Base-by-base conservation (phyloP, 2,888 invertebrate species). In the Diachrysia chrysitis region DNA sequence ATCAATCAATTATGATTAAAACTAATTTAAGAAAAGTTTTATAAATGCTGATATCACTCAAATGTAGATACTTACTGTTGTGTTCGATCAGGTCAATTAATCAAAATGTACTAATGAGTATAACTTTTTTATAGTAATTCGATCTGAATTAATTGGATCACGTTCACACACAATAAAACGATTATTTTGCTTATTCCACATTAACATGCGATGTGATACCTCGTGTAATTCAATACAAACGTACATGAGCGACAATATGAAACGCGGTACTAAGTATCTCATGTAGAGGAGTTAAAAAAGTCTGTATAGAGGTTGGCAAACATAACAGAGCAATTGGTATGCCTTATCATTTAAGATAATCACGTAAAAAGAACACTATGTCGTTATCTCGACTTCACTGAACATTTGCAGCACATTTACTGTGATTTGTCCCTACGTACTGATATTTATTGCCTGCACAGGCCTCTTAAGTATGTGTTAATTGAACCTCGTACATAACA, bases 381-480 rank as follows among this genome's bases (percentile, higher is more conserved):
- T 58, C 59, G 71, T 59, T 82, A 82, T 81, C 78, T 67, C 58
- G 35, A 66, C 67, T 78, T 71, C n/a, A 67, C 60, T 57, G 66
- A 32, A 51, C 63, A 62, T 78, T 63, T 71, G 66, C 58, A 66
- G 62, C 35, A 51, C 63, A 62, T 77, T 63, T 73, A 67, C 58
- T 66, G 62, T 69, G 78, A 78, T 78, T 81, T 81, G 78, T 80
- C 71, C 58, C 69, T 69, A 74, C 58, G 61, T 14, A 63, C 35
- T 68, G 58, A 58, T 68, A 55, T 54, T 66, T 77, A 66, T 73
- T 76, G 78, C 71, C 70, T 66, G 63, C 61, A 58, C 74, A 75
- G 78, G 74, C 75, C 83, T 80, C 78, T 61, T 73, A 80, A 76
- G 73, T 73, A 83, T 73, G 85, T 85, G 85, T 78, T 87, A 88